Evolutionary conservation across 2,888 invertebrate genomes (phyloP), one percentile per base, ranked within the genome.

Genomic region (Macaria notata): DNA sequence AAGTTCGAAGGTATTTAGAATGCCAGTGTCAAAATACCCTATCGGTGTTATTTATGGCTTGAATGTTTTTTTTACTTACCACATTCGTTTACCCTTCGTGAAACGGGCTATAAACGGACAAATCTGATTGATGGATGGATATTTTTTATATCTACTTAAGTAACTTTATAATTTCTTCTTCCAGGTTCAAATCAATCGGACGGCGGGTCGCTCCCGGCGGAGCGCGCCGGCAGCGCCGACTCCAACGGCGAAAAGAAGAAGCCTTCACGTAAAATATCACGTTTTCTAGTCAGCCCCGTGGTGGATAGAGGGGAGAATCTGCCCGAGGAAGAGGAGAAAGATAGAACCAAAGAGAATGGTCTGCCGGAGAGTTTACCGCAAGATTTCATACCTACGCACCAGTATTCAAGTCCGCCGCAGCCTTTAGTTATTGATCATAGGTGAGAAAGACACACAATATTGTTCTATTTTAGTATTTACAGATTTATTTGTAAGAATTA

Each of bases 221-320:
- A 89, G 4, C 83, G 88, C 0, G 81, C 88, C 3, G 87, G 84
- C 62, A 86, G 86, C 71, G 66, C 79, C 3, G 90, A 89, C 60
- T 87, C 88, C 3, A 84, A 82, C 68, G 84, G 86, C 60, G 86
- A 85, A 39, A 84, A 83, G 57, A 91, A 91, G 59, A 93, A 93
- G 68, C 93, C 93, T 48, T 92, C 92, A 43, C 89, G 96, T 59
- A 96, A 96, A 80, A 95, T 96, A 70, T 96, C 96, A 36, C 90
- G 96, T 56, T 96, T 96, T 85, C 92, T 96, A 78, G 96, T 96
- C 68, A 96, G 96, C 80, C 96, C 96, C 30, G 96, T 96, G 1
- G 92, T 95, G 38, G 94, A 94, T 65, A 73, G 93, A 88, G 82
- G 81, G 44, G 86, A 84, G 62, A 78, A 81, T 56, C 76, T 73